Evolutionary conservation across 2,888 invertebrate genomes (phyloP), one percentile per base, ranked within the genome.

Genomic region (Cheilosia vulpina): DNA sequence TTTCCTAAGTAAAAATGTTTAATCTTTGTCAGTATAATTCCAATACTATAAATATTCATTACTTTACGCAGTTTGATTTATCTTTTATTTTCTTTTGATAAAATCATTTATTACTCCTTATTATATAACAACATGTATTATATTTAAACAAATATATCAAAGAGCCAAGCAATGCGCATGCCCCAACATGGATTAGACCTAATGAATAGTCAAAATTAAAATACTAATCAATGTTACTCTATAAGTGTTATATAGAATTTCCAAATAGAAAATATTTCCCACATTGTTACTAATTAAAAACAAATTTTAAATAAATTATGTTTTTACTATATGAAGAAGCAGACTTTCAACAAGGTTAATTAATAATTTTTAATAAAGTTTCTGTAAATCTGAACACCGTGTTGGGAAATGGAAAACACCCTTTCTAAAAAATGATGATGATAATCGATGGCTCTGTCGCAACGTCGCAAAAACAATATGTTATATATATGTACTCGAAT

Each of bases 1-100:
- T 84, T 84, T 80, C 79, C 80, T 80, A 85, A 85, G 85, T 72
- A 85, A 77, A 77, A 81, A 81, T 77, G 85, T 81, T 81, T 55
- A 84, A 79, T 80, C 58, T 75, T 84, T 81, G 81, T 72, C 72
- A 68, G 72, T 81, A 77, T 72, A 38, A 85, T 85, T 85, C 81
- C 81, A 85, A 85, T 81, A 85, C 63, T 81, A 71, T 76, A 81
- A 60, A 77, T 81, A 81, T 72, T 72, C 71, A 76, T 79, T 69
- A 58, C 27, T 62, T 77, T 77, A 53, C 17, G 27, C 19, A 19
- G 19, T 21, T 69, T 43, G 50, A 76, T 55, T 78, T 60, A 19
- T 71, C 43, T 78, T 73, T 66, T 62, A 55, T 63, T n/a, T 47
- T 78, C 57, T 47, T 78, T 78, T 63, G 38, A 55, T 55, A 55